A percentile compares a stretch with the other conserved stretches of the same genome.
Conservation (phyloP, 35 echinoderm and acorn worm genomes). For the Heliocidaris tuberculata region DNA sequence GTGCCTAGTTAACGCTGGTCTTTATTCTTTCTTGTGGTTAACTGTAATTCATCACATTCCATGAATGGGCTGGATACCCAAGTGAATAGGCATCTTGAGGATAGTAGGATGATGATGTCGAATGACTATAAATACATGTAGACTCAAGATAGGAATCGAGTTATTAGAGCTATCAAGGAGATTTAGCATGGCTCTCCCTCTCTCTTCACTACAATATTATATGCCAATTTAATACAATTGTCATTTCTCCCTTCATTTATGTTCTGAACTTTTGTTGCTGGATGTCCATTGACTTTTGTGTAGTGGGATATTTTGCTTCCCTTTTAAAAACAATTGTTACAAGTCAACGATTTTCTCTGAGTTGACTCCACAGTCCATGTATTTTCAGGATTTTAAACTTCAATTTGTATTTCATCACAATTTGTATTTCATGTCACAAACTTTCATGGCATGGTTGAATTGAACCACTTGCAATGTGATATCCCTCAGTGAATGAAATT, state of each 20-base stretch:
- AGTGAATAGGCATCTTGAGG: not conserved
- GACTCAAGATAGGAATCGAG: not conserved
- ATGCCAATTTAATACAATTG: not conserved
- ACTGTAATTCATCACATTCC: not conserved
- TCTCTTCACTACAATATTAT: not conserved
- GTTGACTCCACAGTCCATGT: not conserved
- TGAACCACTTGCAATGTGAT: not conserved
- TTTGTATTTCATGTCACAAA: not conserved
- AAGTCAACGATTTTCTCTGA: not conserved
- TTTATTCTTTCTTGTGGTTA: not conserved
- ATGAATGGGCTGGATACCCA: constrained; percentile 7
- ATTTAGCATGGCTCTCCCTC: not conserved
- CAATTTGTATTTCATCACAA: not conserved
- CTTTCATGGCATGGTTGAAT: not conserved
- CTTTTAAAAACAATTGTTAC: not conserved
- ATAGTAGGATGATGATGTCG: not conserved
- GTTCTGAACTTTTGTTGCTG: not conserved
- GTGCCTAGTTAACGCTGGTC: not conserved
- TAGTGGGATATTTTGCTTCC: not conserved
- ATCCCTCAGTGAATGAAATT: not conserved
- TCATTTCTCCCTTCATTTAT: not conserved
- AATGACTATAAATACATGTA: not conserved
- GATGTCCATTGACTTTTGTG: not conserved
- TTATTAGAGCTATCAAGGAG: not conserved
- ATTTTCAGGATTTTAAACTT: no score